These are phyloP conservation scores for Mermis nigrescens DNA, from an alignment of 2,888 invertebrate species.

Conservation along the genomic window DNA sequence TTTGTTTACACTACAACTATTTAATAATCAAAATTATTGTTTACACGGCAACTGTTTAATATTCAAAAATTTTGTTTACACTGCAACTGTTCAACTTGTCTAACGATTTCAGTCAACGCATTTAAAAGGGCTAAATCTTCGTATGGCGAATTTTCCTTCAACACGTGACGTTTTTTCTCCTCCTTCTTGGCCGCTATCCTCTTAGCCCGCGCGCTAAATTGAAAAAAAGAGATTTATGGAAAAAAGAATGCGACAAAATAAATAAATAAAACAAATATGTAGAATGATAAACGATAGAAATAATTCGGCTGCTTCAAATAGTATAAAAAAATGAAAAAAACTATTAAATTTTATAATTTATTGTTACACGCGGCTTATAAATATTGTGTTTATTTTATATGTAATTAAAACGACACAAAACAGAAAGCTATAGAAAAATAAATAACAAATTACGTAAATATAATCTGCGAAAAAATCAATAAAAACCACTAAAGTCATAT, in stretches of 20 bases:
- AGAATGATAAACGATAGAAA: too few relatives aligned
- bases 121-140: slow-evolving; percentile 10
- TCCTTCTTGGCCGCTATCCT: slow-evolving; percentile 1
- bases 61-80: neutral
- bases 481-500: too few relatives aligned
- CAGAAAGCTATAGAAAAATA: too few relatives aligned
- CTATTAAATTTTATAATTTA: neutral
- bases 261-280: too few relatives aligned
- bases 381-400: too few relatives aligned
- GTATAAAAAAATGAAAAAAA: too few relatives aligned
- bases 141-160: slow-evolving; percentile 7
- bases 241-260: too few relatives aligned
- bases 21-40: neutral
- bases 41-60: neutral
- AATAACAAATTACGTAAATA: too few relatives aligned
- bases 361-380: neutral
- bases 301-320: too few relatives aligned
- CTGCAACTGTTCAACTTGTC: neutral
- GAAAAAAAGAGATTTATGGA: too few relatives aligned
- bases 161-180: slow-evolving; percentile 3
- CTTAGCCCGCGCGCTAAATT: slow-evolving; percentile 1
- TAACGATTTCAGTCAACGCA: neutral
- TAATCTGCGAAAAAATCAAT: too few relatives aligned
- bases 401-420: too few relatives aligned
- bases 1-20: neutral